Base-by-base conservation (phyloP, 2,113 vertebrate genomes). In the Antigone vipio region DNA sequence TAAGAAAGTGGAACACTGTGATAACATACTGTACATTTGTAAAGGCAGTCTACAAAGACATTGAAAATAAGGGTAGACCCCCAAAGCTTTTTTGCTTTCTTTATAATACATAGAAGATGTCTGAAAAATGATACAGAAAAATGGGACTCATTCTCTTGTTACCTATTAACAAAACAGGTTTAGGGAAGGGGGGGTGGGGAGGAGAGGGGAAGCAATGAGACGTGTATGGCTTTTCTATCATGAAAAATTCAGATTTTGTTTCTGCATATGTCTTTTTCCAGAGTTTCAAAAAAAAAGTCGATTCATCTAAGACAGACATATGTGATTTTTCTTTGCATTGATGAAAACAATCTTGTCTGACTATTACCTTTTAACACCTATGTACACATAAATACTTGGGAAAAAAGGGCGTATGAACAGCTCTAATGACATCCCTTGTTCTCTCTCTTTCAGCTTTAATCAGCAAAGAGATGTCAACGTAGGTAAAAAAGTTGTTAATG, bases 281-380 rank as follows among this genome's bases (percentile, higher is more conserved):
- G 38, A 52, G 4, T 72, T 91, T 60, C 18, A 1, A 29, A 27
- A 84, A 42, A 42, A 47, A 23, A 42, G 18, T 71, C 32, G 50
- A 0, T 50, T 92, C 2, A 15, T 72, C 21, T 85, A 50, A 0
- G 1, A n/a, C 13, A 59, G 35, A 26, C 1, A 14, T 49, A 5
- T 44, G 12, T 75, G 38, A 72, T 49, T 87, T 89, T 91, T n/a
- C 8, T 49, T 60, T 44, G 16, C 5, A 55, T 13, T 53, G 47
- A 27, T 62, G 21, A 83, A 88, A 80, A 68, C 5, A 53, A 21
- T 23, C 59, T 72, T 50, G 2, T 24, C 9, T 52, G 42, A 45
- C 59, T 74, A 66, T 84, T 83, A 92, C 18, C 24, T 84, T 75
- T 88, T 38, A 81, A 2, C 19, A 68, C 9, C 1, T 53, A 32